Conservation (phyloP, 2,113 vertebrate genomes). For the Ptilonorhynchus violaceus region DNA sequence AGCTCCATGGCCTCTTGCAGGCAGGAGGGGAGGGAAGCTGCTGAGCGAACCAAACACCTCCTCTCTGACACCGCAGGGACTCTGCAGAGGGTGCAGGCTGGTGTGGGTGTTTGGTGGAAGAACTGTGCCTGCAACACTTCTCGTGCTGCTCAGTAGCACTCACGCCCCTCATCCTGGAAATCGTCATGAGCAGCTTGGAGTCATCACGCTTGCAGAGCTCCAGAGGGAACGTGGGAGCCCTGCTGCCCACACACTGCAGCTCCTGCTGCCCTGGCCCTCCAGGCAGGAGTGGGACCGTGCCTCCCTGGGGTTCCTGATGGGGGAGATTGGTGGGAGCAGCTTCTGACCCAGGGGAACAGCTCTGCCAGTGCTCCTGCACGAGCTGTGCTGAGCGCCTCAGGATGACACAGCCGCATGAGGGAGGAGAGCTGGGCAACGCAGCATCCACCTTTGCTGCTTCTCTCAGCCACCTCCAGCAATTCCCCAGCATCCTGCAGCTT, state of each 20-base stretch:
- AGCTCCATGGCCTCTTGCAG: neutral
- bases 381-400: neutral
- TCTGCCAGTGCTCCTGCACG: neutral
- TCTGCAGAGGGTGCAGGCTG: neutral
- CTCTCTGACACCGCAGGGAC: neutral
- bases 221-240: neutral
- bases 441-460: neutral
- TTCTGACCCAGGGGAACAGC: neutral
- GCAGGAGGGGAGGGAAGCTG: neutral
- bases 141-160: neutral
- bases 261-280: neutral
- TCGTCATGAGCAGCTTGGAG: conserved; percentile 21
- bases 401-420: neutral
- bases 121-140: neutral
- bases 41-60: neutral
- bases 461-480: neutral
- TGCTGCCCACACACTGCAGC: neutral
- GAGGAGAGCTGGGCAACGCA: neutral
- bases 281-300: neutral
- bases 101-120: neutral
- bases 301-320: neutral
- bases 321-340: neutral
- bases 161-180: conserved; percentile 18
- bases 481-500: neutral
- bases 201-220: neutral